Evolutionary conservation across 1,140 invertebrate species (phyloP), one percentile per base, ranked within the genome.

Genomic region (Cherax quadricarinatus): DNA sequence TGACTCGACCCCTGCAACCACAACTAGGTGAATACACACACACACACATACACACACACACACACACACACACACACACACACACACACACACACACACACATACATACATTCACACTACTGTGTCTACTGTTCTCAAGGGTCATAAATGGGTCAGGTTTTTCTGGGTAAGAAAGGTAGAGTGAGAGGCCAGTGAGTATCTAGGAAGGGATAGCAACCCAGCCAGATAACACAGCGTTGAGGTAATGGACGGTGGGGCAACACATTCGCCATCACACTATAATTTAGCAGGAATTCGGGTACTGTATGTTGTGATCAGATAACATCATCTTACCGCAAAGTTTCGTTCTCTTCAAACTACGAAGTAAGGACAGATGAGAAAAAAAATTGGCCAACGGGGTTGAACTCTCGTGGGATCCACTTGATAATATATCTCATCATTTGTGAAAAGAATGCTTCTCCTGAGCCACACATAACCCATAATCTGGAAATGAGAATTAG

Each of bases 201-300:
- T 41, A 41, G 30, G 30, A 2, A 41, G 30, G 30, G 30, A 41
- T 24, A 75, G 4, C 70, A 75, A 75, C 24, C 70, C 1, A 75
- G 70, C 70, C 70, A 75, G 70, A 75, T 1, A 41, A 75, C 70
- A 75, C 62, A 62, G 80, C 62, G 82, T 62, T 51, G 79, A 80
- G 88, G 57, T 89, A 89, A 89, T 89, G 49, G 88, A 83, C 73
- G 86, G 78, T 57, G 70, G 75, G 86, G 41, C 80, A 83, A 80
- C 79, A 30, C 62, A 66, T 79, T 89, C 60, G 57, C 79, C 88
- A n/a, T 48, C 51, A 60, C 81, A 84, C 88, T 89, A 89, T 89
- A 89, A 89, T 89, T 89, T 89, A 81, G 70, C 81, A 89, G 81
- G 88, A 89, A 89, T 89, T 89, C 79, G 88, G 80, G 88, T 84